Base-by-base conservation (phyloP, 2,888 invertebrate genomes). In the Athalia rosae region DNA sequence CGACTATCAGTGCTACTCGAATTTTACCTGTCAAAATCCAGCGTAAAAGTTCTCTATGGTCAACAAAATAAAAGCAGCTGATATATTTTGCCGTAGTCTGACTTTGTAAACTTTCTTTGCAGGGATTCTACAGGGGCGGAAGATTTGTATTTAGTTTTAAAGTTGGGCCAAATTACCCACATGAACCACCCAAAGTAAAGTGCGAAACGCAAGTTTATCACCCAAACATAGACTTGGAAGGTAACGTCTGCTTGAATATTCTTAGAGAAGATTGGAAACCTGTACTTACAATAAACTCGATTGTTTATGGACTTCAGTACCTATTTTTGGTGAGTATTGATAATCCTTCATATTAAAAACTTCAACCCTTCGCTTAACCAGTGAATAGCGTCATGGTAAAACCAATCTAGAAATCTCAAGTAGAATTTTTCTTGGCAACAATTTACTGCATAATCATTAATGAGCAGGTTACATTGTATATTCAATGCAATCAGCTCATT, bases 251-350 rank as follows among this genome's bases (percentile, higher is more conserved):
- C 90, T 93, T 99, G 82, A 99, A 99, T 91, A 99, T 99, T 89
- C 92, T 99, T 86, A 93, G 98, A 87, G 98, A 99, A 93, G 99
- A 99, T 91, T 99, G 99, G 99, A 99, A 99, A 91, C 99, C 99
- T 79, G 99, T 99, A 80, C 93, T 99, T 84, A 99, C 98, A 79
- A 97, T 99, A 85, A 99, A 98, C 91, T 98, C 98, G 82, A 97
- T 99, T 91, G 97, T 99, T 78, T 99, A 99, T 91, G 99, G 99
- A 83, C 93, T 99, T 87, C 98, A 98, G 90, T 99, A 98, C 93
- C 94, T 99, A 88, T 99, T 99, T 90, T 91, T 98, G 94, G 97
- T 97, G 90, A 90, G 92, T 87, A 47, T 76, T 15, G 45, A 69
- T 47, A 9, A n/a, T n/a, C 47, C 5, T 53, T 7, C 9, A 9